Conservation (phyloP, 2,113 vertebrate species). For the Callocephalon fimbriatum region DNA sequence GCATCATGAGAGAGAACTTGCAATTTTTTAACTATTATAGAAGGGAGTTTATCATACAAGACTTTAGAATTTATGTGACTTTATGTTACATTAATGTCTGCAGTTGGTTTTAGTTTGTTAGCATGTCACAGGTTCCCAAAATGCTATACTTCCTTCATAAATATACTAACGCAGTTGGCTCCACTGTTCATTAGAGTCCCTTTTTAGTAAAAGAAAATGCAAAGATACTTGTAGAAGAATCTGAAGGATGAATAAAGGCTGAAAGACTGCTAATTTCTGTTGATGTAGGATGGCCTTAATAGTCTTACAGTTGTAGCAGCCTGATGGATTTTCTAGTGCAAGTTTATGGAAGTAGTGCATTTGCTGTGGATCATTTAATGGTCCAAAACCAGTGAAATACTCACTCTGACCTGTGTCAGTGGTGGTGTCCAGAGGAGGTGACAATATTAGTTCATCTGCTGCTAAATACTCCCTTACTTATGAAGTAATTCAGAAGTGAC, state of each 20-base stretch:
- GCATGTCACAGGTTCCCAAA: neutral
- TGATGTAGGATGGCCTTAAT: neutral
- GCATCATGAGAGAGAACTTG: neutral
- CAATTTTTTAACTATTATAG: neutral
- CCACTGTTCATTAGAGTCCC: neutral
- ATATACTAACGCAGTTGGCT: neutral
- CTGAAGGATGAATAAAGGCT: neutral
- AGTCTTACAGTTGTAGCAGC: neutral
- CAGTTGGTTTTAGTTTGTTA: neutral
- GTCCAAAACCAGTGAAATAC: neutral
- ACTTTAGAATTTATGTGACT: neutral
- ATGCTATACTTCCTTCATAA: neutral
- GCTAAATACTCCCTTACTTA: neutral
- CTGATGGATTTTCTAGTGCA: neutral
- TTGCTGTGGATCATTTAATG: slow-evolving; percentile 2
- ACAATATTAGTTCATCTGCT: neutral
- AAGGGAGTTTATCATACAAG: neutral
- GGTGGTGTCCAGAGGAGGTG: neutral
- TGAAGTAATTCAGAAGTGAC: neutral
- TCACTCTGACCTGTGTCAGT: neutral
- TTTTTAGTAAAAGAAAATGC: neutral
- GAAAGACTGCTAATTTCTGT: neutral
- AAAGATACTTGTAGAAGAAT: neutral
- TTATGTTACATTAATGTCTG: neutral
- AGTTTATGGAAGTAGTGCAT: neutral